Conservation (phyloP, 2,797 vertebrate species). For the Erethizon dorsatum region DNA sequence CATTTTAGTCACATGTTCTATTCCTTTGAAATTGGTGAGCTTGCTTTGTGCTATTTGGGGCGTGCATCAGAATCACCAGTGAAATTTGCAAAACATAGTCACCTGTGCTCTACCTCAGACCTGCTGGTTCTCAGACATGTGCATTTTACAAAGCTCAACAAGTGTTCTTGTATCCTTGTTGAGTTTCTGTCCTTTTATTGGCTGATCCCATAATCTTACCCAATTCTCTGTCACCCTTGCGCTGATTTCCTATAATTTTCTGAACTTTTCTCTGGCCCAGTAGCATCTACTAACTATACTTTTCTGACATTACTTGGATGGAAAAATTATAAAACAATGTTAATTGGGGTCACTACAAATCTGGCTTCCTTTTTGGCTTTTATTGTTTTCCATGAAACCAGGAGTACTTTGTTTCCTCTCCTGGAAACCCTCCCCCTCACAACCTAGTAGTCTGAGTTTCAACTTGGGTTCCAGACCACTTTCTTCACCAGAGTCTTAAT, state of each 20-base stretch:
- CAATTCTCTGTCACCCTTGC: not conserved
- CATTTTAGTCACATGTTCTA: not conserved
- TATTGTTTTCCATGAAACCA: not conserved
- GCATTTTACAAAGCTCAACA: not conserved
- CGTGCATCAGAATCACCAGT: not conserved
- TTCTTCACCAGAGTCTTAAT: not conserved
- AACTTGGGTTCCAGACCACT: not conserved
- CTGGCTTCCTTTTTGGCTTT: not conserved
- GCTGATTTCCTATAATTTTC: not conserved
- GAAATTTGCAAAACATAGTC: not conserved
- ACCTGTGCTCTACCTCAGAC: not conserved
- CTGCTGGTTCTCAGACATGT: not conserved
- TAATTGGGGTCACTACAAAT: not conserved
- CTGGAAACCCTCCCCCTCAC: not conserved
- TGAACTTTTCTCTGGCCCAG: not conserved
- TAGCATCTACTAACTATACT: not conserved
- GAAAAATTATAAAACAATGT: not conserved
- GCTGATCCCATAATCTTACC: not conserved
- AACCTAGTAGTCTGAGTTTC: not conserved
- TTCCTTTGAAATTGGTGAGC: not conserved
- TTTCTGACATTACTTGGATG: slow-evolving; percentile 6
- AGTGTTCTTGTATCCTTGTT: not conserved
- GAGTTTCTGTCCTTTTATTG: not conserved
- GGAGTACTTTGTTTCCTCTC: not conserved
- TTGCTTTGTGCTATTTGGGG: not conserved